A percentile compares a stretch with the other conserved stretches of the same genome.
These are phyloP conservation scores for Lucilia sericata DNA, from an alignment of 1,140 invertebrate species.

Conservation along the genomic window DNA sequence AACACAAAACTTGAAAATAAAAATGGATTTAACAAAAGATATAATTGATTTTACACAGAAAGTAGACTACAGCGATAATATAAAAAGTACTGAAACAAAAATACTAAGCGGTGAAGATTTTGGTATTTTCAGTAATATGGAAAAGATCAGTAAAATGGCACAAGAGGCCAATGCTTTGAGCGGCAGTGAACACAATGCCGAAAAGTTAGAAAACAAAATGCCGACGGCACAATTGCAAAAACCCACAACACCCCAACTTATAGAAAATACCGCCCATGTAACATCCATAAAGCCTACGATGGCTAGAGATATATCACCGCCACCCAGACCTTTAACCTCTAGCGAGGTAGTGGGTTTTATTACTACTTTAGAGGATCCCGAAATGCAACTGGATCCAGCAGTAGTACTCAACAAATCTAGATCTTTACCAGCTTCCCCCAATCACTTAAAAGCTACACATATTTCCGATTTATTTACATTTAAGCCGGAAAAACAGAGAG, in stretches of 20 bases:
- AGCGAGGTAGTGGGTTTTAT: slow-evolving; percentile 59
- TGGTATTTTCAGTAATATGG: not conserved
- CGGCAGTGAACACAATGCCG: not conserved
- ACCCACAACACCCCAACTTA: not conserved
- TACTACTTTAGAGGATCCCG: slow-evolving; percentile 54
- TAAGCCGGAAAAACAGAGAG: not conserved
- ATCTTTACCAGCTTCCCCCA: slow-evolving; percentile 62
- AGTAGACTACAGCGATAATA: slow-evolving; percentile 38
- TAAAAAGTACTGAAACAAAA: not conserved
- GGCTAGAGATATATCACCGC: slow-evolving; percentile 54
- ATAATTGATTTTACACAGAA: slow-evolving; percentile 62
- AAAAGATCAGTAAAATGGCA: slow-evolving; percentile 2
- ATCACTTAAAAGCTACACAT: slow-evolving; percentile 54
- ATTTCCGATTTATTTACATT: slow-evolving; percentile 59
- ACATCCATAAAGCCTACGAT: not conserved
- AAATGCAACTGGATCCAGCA: slow-evolving; percentile 54
- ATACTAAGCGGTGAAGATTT: slow-evolving; percentile 30
- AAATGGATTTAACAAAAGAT: slow-evolving; percentile 66
- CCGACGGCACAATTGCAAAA: not conserved
- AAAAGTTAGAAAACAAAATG: not conserved
- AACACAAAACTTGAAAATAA: not conserved
- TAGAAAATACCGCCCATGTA: slow-evolving; percentile 3
- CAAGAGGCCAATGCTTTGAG: not conserved
- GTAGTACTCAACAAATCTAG: slow-evolving; percentile 58
- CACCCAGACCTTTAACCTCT: slow-evolving; percentile 62